Percentiles rank a stretch among this genome's conserved stretches.
These are phyloP conservation scores for Leptinotarsa tumamoca DNA, from an alignment of 2,888 invertebrate genomes.

Conservation along the genomic window DNA sequence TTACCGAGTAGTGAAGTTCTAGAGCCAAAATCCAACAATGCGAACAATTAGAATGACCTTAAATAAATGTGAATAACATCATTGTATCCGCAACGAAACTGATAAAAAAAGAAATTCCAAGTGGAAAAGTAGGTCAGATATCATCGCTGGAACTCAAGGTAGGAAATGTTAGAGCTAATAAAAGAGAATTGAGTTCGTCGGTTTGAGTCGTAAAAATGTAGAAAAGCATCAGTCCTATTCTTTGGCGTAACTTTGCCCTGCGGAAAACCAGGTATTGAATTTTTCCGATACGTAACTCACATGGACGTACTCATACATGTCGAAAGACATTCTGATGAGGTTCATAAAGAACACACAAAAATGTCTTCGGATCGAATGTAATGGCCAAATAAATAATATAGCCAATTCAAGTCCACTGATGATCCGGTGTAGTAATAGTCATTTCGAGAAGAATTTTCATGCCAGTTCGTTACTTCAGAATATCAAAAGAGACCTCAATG, in stretches of 20 bases:
- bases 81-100: not conserved
- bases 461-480: too few species aligned
- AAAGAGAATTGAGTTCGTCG: constrained; percentile 13
- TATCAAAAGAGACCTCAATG: too few species aligned
- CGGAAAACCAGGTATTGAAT: constrained; percentile 8
- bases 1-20: too few species aligned
- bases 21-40: too few species aligned
- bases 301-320: not conserved
- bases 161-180: constrained; percentile 16
- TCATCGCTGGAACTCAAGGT: constrained; percentile 11
- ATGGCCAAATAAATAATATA: not conserved
- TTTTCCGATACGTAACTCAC: not conserved
- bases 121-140: constrained; percentile 2
- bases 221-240: constrained; percentile 2
- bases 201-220: constrained; percentile 17
- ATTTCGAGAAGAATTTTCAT: too few species aligned
- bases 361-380: not conserved
- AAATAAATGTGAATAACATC: not conserved
- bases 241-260: constrained; percentile 12
- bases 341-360: constrained; percentile 4
- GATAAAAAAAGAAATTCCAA: not conserved
- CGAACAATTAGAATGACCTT: not conserved
- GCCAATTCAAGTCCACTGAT: not conserved
- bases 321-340: not conserved
- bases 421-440: too few species aligned